Evolutionary conservation across 2,888 invertebrate genomes (phyloP), one percentile per base, ranked within the genome.

Genomic region (Pseudoips prasinana): DNA sequence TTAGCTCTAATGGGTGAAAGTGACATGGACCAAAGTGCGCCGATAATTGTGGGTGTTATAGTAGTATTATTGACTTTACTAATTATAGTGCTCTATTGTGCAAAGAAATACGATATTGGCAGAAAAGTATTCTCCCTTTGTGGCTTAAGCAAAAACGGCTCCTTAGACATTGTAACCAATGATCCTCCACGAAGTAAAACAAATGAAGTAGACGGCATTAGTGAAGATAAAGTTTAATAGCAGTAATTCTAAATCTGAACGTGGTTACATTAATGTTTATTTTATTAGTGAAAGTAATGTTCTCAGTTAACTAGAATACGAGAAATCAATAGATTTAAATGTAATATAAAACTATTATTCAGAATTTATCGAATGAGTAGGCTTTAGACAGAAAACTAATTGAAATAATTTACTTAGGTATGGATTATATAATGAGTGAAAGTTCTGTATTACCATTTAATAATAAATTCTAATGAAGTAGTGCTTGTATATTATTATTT

Each of bases 71-170:
- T 87, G 33, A 76, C 70, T n/a, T 33, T 84, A 20, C 39, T 80
- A 8, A 82, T 88, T 44, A 52, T 87, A 37, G 50, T 81, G 14
- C 46, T 84, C n/a, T 88, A 85, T 38, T 85, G 76, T 64, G 63
- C 78, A 10, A 88, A 78, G 48, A 86, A 83, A 54, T 67, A 74
- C 32, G 66, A 81, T 42, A 35, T 73, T 20, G 67, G 72, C 0
- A 62, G 68, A 23, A 77, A 64, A 60, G 45, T 86, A 18, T 66
- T 83, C 22, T 71, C 82, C 5, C 36, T 70, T 19, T 87, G 82
- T 41, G 84, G 87, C 39, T 55, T 87, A 10, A 83, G 73, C 47
- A 83, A 84, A 54, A 88, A 87, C 43, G 87, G 87, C 0, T 87
- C 87, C 6, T 64, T 87, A 44, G 87, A 88, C 44, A 87, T 87